These are phyloP conservation scores for Antennarius maculatus DNA, from an alignment of 2,797 vertebrate genomes.

Conservation along the genomic window DNA sequence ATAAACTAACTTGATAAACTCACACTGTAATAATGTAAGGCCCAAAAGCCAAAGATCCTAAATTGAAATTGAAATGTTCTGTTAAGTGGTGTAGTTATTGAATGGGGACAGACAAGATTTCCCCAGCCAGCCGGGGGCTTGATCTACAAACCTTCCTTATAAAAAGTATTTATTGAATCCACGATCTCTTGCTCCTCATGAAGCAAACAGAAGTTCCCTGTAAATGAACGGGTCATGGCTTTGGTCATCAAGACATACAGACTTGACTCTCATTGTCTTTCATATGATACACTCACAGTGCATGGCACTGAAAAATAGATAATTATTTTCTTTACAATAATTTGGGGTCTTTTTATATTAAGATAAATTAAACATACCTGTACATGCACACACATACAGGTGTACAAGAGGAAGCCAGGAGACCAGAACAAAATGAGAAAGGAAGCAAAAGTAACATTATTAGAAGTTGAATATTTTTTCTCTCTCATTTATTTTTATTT, in stretches of 20 bases:
- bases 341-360: too few species aligned
- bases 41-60: too few species aligned
- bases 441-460: conserved; percentile 11
- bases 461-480: background rate
- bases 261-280: background rate
- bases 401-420: too few species aligned
- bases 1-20: too few species aligned
- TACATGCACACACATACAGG: background rate
- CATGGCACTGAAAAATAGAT: too few species aligned
- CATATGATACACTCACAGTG: background rate
- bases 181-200: conserved; percentile 50
- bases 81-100: conserved; percentile 17
- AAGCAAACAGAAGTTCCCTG: conserved; percentile 49
- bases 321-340: too few species aligned
- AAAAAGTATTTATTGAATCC: conserved; percentile 50
- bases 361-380: too few species aligned
- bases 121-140: conserved; percentile 21
- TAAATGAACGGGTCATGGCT: conserved; percentile 56
- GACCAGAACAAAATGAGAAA: conserved; percentile 19
- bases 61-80: background rate
- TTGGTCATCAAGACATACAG: conserved; percentile 43
- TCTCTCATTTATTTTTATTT: background rate
- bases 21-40: too few species aligned
- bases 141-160: conserved; percentile 37
- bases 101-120: conserved; percentile 16